These are phyloP conservation scores for Meiosimyza decipiens DNA, from an alignment of 2,888 invertebrate genomes.

Conservation along the genomic window DNA sequence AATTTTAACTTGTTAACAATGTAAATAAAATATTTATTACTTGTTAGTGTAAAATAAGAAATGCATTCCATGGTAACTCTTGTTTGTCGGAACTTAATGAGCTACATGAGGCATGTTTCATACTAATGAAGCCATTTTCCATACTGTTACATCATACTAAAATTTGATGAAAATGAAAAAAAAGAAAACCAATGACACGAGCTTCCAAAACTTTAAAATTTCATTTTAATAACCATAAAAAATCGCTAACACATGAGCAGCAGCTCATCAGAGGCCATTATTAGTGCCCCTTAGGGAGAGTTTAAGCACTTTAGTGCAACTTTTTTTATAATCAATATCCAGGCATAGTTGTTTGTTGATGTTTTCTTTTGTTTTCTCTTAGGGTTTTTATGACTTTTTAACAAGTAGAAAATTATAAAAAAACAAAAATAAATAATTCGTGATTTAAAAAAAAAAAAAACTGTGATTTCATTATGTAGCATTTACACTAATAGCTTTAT, in stretches of 20 bases:
- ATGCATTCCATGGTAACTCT: neutral
- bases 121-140: conserved; percentile 21
- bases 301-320: neutral
- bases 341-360: too few relatives aligned
- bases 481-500: conserved; percentile 37
- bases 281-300: conserved; percentile 2
- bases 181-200: neutral
- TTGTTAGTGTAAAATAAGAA: neutral
- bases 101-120: conserved; percentile 8
- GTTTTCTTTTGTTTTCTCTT: neutral
- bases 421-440: neutral
- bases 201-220: neutral
- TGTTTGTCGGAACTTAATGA: conserved; percentile 4
- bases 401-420: conserved; percentile 16
- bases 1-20: conserved; percentile 17
- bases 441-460: too few relatives aligned
- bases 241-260: neutral
- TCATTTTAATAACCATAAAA: conserved; percentile 11
- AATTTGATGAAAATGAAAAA: too few relatives aligned
- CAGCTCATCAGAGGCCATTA: neutral
- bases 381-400: conserved; percentile 15
- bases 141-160: neutral
- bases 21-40: conserved; percentile 17
- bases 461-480: conserved; percentile 29
- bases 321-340: too few relatives aligned